Conservation (phyloP, 2,113 vertebrate genomes). For the Balaenoptera acutorostrata region DNA sequence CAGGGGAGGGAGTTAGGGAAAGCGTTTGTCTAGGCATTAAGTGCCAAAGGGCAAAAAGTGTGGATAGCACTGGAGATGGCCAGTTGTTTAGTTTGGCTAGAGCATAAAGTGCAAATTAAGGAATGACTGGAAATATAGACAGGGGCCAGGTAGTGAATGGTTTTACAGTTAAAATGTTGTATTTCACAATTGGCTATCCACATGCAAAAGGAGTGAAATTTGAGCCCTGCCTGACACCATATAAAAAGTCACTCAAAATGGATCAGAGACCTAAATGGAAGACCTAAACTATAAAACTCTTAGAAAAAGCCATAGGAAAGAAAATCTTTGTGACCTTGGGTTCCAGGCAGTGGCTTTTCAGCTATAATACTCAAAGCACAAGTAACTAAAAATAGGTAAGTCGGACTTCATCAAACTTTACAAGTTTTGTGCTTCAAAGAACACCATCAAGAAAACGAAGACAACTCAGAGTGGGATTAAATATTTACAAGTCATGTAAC, state of each 20-base stretch:
- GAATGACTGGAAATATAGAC: neutral
- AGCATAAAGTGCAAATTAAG: neutral
- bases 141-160: neutral
- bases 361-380: neutral
- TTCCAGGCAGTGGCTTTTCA: neutral
- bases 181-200: neutral
- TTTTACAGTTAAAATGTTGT: neutral
- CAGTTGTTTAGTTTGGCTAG: constrained; percentile 11
- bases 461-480: neutral
- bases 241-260: constrained; percentile 1
- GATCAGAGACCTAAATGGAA: neutral
- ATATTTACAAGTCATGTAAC: neutral
- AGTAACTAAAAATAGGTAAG: neutral
- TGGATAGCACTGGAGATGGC: neutral
- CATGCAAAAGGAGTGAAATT: neutral
- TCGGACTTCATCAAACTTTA: neutral
- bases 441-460: neutral
- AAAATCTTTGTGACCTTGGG: neutral
- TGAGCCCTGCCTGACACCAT: neutral
- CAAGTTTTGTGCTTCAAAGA: neutral
- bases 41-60: neutral
- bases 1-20: neutral
- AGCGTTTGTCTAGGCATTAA: neutral
- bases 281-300: neutral
- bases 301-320: neutral